Percentiles rank a stretch among this genome's conserved stretches.
phyloP scores from a whole-genome alignment of 2,888 invertebrate species.

The Dicyrtomina minuta region DNA sequence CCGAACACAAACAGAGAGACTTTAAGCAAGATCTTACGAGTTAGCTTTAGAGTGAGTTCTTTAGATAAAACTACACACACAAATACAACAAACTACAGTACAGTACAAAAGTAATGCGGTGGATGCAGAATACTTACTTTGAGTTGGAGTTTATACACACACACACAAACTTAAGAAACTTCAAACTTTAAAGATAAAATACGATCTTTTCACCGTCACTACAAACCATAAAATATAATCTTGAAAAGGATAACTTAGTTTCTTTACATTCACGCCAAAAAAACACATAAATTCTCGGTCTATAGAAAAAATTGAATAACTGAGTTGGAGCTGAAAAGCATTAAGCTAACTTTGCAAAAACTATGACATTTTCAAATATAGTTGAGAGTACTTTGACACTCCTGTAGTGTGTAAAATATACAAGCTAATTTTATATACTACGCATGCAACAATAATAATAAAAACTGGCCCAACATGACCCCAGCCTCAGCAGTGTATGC shows the following conservation, averaged over 20 bases:
- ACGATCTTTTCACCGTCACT: constrained; percentile 25
- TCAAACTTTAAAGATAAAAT: constrained; percentile 28
- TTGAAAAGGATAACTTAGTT: constrained; percentile 13
- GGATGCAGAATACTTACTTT: neutral
- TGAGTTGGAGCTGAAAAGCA: neutral
- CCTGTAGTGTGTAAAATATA: too few species aligned
- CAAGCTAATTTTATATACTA: too few species aligned
- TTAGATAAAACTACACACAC: too few species aligned
- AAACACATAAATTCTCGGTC: neutral
- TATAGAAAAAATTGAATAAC: neutral
- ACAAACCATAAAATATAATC: neutral
- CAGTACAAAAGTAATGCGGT: neutral
- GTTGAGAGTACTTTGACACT: too few species aligned
- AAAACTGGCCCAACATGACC: too few species aligned
- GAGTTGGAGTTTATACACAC: neutral
- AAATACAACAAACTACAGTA: neutral
- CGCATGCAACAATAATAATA: too few species aligned
- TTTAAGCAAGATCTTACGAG: too few species aligned
- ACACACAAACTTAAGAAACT: constrained; percentile 11
- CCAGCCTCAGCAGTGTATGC: too few species aligned
- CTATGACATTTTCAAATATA: too few species aligned
- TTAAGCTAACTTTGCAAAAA: neutral
- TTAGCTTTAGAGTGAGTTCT: too few species aligned
- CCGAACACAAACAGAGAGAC: too few species aligned
- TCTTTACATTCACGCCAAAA: neutral